These are phyloP conservation scores for Acrocera orbiculus DNA, from an alignment of 2,888 invertebrate species.

Conservation along the genomic window DNA sequence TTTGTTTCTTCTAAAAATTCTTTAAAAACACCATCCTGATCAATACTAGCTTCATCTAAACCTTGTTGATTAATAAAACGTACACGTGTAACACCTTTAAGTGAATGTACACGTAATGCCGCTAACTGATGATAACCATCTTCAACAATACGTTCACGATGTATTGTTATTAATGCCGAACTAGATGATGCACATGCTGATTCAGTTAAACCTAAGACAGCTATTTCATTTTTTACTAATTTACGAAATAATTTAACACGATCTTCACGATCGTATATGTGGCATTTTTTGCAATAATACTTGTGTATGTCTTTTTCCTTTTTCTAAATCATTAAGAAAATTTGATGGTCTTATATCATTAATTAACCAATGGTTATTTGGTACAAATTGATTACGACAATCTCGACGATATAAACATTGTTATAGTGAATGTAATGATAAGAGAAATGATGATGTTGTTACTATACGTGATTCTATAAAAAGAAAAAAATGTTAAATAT, in stretches of 20 bases:
- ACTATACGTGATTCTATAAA: slow-evolving; percentile 64
- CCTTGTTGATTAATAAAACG: slow-evolving; percentile 95
- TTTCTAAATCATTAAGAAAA: slow-evolving; percentile 84
- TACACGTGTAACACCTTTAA: slow-evolving; percentile 90
- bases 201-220: slow-evolving; percentile 62
- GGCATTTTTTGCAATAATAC: slow-evolving; percentile 70
- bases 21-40: slow-evolving; percentile 95
- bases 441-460: slow-evolving; percentile 58
- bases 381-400: slow-evolving; percentile 71
- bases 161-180: slow-evolving; percentile 80
- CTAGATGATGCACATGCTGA: slow-evolving; percentile 67
- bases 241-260: slow-evolving; percentile 86
- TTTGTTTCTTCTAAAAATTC: slow-evolving; percentile 96
- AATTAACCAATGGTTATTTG: slow-evolving; percentile 82
- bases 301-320: slow-evolving; percentile 68
- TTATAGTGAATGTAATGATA: slow-evolving; percentile 68
- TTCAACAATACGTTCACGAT: slow-evolving; percentile 69
- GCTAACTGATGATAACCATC: slow-evolving; percentile 96
- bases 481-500: background rate
- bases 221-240: slow-evolving; percentile 86
- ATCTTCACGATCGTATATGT: slow-evolving; percentile 88
- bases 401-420: slow-evolving; percentile 87
- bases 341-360: slow-evolving; percentile 66
- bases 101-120: slow-evolving; percentile 62
- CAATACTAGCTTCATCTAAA: slow-evolving; percentile 97